These are phyloP conservation scores for Lasius platythorax DNA, from an alignment of 2,888 invertebrate genomes.

Conservation along the genomic window DNA sequence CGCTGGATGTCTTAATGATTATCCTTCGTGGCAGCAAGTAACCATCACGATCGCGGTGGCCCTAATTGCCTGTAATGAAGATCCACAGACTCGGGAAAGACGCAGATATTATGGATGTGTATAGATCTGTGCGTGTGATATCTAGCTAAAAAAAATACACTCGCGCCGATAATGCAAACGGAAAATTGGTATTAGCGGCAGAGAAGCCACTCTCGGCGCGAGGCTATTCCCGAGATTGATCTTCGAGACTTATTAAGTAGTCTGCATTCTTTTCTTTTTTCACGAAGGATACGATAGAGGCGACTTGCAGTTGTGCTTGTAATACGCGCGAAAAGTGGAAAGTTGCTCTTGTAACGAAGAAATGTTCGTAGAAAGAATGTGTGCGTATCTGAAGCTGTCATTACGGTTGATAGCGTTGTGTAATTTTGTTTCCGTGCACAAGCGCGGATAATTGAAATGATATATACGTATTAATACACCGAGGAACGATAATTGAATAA, in stretches of 20 bases:
- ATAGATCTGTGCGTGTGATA: slow-evolving; percentile 26
- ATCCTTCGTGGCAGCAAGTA: slow-evolving; percentile 51
- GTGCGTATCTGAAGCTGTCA: slow-evolving; percentile 41
- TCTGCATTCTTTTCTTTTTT: background rate
- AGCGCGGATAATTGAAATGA: slow-evolving; percentile 37
- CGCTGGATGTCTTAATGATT: slow-evolving; percentile 62
- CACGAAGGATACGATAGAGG: slow-evolving; percentile 7
- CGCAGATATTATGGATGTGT: slow-evolving; percentile 53
- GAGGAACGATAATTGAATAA: slow-evolving; percentile 36
- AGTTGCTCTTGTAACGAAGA: background rate
- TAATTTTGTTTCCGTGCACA: slow-evolving; percentile 34
- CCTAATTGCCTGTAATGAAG: slow-evolving; percentile 69
- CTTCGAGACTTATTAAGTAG: slow-evolving; percentile 39
- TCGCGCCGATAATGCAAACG: slow-evolving; percentile 59
- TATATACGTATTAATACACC: slow-evolving; percentile 17
- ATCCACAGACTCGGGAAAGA: slow-evolving; percentile 58
- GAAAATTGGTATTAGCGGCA: slow-evolving; percentile 64
- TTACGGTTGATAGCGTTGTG: slow-evolving; percentile 37
- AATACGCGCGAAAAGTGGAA: slow-evolving; percentile 30
- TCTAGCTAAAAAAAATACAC: background rate
- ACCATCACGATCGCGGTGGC: slow-evolving; percentile 54
- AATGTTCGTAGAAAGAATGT: slow-evolving; percentile 36
- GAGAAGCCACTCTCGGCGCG: slow-evolving; percentile 13
- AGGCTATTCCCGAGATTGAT: slow-evolving; percentile 30
- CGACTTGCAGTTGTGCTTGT: slow-evolving; percentile 4